Percentiles rank a stretch among this genome's conserved stretches.
Conservation (phyloP, 2,797 vertebrate species). For the Poecilia wingei region DNA sequence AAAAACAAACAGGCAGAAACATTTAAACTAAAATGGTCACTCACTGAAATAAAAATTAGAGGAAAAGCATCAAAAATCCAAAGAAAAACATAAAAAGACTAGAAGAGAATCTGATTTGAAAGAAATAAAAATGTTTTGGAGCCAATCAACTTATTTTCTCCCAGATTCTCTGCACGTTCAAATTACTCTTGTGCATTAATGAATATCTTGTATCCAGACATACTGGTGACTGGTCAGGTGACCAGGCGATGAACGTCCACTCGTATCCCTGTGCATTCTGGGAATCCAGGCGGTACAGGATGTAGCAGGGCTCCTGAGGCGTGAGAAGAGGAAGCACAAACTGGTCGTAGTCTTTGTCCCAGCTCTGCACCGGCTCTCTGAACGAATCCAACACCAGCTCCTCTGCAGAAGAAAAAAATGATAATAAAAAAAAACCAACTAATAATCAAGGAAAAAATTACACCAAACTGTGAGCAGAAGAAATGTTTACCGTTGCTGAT, state of each 20-base stretch:
- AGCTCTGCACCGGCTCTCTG: constrained; percentile 86
- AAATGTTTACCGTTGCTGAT: constrained; percentile 92
- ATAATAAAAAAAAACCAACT: too few species aligned
- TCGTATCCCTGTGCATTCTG: constrained; percentile 95
- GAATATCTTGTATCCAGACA: constrained; percentile 46
- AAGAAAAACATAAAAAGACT: background rate
- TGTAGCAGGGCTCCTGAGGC: constrained; percentile 90
- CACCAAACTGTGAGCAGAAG: constrained; percentile 13
- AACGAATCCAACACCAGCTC: constrained; percentile 92
- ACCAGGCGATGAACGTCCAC: constrained; percentile 99
- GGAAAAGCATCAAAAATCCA: background rate
- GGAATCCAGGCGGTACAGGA: constrained; percentile 95
- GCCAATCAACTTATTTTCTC: background rate
- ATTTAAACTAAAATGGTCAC: background rate
- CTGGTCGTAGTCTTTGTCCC: constrained; percentile 93
- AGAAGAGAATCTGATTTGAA: background rate
- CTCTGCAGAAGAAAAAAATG: constrained; percentile 76
- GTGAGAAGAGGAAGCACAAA: constrained; percentile 91
- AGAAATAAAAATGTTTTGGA: background rate
- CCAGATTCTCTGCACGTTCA: background rate
- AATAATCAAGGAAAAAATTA: background rate
- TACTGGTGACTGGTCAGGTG: constrained; percentile 96
- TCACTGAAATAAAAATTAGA: background rate
- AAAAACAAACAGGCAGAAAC: background rate
- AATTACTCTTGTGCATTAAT: background rate